Evolutionary conservation across 64 coral and sea anemone genomes (phyloP).

Genomic region (Platygyra sinensis): DNA sequence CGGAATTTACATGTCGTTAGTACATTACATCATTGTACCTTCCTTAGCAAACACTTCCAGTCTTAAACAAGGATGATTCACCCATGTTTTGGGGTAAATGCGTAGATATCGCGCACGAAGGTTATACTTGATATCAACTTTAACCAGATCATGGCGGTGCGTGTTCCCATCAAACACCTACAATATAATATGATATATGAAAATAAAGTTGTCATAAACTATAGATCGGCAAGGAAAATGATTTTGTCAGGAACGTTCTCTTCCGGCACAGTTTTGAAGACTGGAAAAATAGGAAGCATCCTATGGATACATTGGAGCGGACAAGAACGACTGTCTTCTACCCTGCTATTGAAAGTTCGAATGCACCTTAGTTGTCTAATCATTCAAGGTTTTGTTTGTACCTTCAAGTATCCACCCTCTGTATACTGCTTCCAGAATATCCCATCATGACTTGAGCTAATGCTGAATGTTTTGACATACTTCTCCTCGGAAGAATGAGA

Average conservation of each 20-base stretch:
- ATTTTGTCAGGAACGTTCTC: too few relatives aligned
- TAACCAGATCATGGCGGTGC: slow-evolving; percentile 8
- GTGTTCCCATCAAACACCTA: slow-evolving; percentile 63
- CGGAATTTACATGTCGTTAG: background rate
- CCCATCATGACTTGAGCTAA: slow-evolving; percentile 31
- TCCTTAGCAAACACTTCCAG: slow-evolving; percentile 59
- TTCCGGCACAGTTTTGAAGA: too few relatives aligned
- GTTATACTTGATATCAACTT: slow-evolving; percentile 18
- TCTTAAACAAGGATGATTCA: slow-evolving; percentile 58
- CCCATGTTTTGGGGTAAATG: slow-evolving; percentile 49
- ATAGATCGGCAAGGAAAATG: too few relatives aligned
- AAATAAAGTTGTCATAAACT: too few relatives aligned
- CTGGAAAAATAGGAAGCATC: too few relatives aligned
- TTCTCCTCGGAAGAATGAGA: slow-evolving; percentile 2
- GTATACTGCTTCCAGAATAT: slow-evolving; percentile 25
- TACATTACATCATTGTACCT: background rate
- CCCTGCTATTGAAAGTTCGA: background rate
- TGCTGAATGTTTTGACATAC: background rate
- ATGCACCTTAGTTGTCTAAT: background rate
- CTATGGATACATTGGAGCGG: too few relatives aligned
- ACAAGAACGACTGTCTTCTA: too few relatives aligned
- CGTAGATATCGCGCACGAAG: slow-evolving; percentile 46
- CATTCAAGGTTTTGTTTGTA: background rate
- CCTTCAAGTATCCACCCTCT: background rate
- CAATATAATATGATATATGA: background rate